phyloP scores from a whole-genome alignment of 2,113 vertebrate genomes.

The Crotalus horridus region DNA sequence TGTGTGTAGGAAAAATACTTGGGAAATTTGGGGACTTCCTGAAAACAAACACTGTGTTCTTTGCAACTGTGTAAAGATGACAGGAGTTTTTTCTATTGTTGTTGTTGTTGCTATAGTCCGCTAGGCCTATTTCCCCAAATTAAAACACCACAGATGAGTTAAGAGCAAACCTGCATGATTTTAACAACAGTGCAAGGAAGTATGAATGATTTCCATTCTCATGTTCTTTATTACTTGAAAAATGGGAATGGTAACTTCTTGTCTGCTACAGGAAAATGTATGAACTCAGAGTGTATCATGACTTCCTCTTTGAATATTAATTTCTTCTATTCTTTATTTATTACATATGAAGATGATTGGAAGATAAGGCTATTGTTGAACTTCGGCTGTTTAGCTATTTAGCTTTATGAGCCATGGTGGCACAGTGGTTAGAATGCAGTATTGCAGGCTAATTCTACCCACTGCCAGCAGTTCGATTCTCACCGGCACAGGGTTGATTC shows the following conservation, averaged over 20 bases:
- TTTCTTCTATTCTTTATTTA: neutral
- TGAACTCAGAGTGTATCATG: neutral
- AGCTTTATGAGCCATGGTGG: neutral
- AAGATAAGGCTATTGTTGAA: neutral
- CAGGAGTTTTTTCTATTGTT: neutral
- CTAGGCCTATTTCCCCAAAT: neutral
- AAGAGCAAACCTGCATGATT: neutral
- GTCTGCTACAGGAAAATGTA: neutral
- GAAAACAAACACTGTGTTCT: slow-evolving; percentile 18
- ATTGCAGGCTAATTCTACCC: neutral
- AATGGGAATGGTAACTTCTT: neutral
- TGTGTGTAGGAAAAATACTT: slow-evolving; percentile 1
- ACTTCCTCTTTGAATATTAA: neutral
- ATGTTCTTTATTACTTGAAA: too few relatives aligned
- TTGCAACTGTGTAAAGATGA: slow-evolving; percentile 40
- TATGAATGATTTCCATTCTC: neutral
- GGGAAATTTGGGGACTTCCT: slow-evolving; percentile 54
- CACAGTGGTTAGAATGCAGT: neutral
- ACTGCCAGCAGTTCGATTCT: neutral
- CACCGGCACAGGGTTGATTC: neutral
- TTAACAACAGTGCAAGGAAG: neutral
- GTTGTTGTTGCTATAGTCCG: neutral
- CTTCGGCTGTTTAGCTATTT: neutral
- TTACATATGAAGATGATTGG: neutral
- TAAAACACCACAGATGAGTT: neutral